A percentile compares a stretch with the other conserved stretches of the same genome.
Evolutionary conservation across 2,113 vertebrate species (phyloP).

Genomic region (Urocynchramus pylzowi): DNA sequence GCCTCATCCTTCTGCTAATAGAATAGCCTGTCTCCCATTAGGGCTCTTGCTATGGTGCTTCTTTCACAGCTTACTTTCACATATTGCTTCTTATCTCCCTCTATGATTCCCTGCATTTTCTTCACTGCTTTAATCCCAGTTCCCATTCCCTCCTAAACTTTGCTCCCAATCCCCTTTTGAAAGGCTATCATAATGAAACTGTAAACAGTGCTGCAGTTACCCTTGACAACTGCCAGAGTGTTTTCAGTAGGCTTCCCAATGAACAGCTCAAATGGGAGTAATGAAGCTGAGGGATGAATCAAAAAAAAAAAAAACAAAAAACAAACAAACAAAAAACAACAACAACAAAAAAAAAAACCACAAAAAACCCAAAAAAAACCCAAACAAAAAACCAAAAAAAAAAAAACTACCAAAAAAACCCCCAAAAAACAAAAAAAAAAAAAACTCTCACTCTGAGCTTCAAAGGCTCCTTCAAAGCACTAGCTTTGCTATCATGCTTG

Average conservation of each 20-base stretch:
- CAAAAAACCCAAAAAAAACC: background rate
- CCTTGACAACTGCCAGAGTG: background rate
- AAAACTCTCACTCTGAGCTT: background rate
- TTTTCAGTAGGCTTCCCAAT: background rate
- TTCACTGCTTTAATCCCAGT: background rate
- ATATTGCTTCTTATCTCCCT: background rate
- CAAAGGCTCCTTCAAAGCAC: background rate
- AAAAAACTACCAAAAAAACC: background rate
- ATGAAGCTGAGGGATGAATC: background rate
- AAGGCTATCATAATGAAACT: background rate
- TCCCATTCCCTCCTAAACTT: background rate
- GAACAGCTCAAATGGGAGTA: background rate
- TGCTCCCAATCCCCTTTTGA: background rate
- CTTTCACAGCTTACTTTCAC: background rate
- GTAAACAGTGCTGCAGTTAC: background rate
- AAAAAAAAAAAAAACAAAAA: background rate
- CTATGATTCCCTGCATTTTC: background rate
- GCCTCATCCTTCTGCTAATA: background rate
- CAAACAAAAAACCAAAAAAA: background rate
- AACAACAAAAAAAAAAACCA: no score
- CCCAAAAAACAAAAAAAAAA: no score
- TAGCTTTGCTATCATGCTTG: background rate
- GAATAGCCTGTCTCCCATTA: background rate
- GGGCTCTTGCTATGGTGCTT: background rate
- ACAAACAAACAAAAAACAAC: no score